Evolutionary conservation across 2,113 vertebrate genomes (phyloP).

Genomic region (Sakesphorus luctuosus): DNA sequence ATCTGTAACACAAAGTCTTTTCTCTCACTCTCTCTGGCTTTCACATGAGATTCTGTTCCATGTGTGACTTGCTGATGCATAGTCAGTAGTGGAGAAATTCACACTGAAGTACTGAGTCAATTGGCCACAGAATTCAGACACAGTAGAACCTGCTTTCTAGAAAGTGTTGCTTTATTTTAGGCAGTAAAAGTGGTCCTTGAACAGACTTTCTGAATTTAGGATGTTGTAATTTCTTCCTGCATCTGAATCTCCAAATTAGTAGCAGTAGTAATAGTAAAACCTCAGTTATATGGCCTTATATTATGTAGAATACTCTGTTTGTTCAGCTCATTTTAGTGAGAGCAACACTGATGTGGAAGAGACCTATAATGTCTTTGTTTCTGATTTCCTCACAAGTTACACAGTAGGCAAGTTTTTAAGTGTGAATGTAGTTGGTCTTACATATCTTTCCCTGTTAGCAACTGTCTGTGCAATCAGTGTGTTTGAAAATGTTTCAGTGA

Average conservation of each 20-base stretch:
- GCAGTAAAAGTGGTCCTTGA: background rate
- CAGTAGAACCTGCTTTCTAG: background rate
- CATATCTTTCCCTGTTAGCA: background rate
- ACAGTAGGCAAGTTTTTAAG: background rate
- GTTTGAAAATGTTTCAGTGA: background rate
- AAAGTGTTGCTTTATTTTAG: background rate
- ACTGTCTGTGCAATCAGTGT: background rate
- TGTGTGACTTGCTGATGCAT: background rate
- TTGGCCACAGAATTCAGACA: background rate
- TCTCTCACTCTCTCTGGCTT: background rate
- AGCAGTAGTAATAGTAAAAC: background rate
- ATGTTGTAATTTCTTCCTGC: background rate
- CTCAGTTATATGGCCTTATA: accelerated
- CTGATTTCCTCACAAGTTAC: background rate
- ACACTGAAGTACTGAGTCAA: background rate
- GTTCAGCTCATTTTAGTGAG: background rate
- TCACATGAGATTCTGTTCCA: background rate
- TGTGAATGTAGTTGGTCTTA: background rate
- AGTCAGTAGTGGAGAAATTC: background rate
- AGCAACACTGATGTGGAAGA: background rate
- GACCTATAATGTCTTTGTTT: background rate
- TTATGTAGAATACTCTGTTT: background rate
- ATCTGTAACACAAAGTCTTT: background rate
- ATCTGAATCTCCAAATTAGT: background rate
- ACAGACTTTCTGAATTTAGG: background rate